Conservation (phyloP, 2,797 vertebrate genomes). For the Stomatorhinus walkeri region DNA sequence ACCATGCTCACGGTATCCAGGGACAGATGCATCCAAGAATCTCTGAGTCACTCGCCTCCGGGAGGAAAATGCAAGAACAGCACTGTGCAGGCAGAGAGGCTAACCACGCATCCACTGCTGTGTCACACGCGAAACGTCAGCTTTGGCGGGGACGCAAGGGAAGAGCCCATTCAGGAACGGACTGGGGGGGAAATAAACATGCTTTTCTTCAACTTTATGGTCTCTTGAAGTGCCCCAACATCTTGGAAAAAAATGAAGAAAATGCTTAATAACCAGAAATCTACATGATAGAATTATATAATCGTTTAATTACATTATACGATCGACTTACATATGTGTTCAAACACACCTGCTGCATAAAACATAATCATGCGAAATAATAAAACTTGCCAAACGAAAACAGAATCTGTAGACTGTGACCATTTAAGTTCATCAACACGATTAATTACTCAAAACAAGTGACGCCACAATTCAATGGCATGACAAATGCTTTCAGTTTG, state of each 20-base stretch:
- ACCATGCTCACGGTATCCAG: slow-evolving; percentile 69
- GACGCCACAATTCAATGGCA: neutral
- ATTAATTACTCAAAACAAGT: neutral
- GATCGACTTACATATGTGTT: neutral
- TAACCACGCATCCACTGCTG: neutral
- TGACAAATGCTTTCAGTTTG: neutral
- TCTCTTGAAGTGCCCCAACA: neutral
- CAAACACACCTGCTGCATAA: neutral
- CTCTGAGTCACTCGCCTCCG: slow-evolving; percentile 33
- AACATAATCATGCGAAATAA: neutral
- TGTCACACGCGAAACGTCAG: neutral
- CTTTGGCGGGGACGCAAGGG: neutral
- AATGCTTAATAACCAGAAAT: neutral
- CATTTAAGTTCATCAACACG: neutral
- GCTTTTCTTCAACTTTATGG: neutral
- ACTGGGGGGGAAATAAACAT: neutral
- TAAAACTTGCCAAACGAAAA: neutral
- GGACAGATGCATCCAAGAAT: slow-evolving; percentile 67
- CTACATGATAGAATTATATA: neutral
- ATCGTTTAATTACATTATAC: neutral
- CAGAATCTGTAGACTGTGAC: neutral
- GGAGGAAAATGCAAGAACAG: slow-evolving; percentile 19
- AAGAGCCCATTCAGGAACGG: neutral
- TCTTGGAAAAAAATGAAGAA: slow-evolving; percentile 6
- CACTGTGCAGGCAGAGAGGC: neutral